Evolutionary conservation across 2,888 invertebrate species (phyloP), one percentile per base, ranked within the genome.

Genomic region (Adelphocoris suturalis): DNA sequence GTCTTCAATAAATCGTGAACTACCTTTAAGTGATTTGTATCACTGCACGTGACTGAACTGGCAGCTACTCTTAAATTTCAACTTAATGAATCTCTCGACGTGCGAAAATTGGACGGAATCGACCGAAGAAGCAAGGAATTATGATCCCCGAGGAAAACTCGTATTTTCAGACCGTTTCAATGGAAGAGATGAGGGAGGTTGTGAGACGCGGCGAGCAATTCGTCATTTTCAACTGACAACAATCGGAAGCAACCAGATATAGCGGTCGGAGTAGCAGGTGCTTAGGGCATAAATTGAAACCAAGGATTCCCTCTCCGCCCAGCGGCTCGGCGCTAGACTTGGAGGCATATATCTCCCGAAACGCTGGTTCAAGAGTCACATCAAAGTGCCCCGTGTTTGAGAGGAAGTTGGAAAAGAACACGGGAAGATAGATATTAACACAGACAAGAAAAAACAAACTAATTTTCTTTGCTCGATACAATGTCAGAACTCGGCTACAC

Each of bases 381-480:
- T 68, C 68, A 68, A 68, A 68, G 68, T 68, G 68, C 68, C 68
- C 16, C n/a, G 68, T 23, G 52, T 23, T 23, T 19, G 23, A 68
- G 19, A 68, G 23, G 23, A 61, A 61, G 61, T 61, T 37, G 52
- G 61, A 13, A 68, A 68, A 23, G 68, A 13, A 68, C 68, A 7
- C 19, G 7, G 68, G 23, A 68, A 68, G 68, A 68, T 68, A 23
- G 68, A 68, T 68, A 27, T 27, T 7, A 23, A 37, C 37, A 37
- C n/a, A 23, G 19, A 68, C 23, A 23, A 27, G 68, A 23, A 68
- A 23, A 68, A 68, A 68, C n/a, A 68, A 68, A 68, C 23, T 68
- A 68, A 68, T 68, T 68, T 68, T 23, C 68, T 68, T 68, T 68
- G 68, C 68, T 68, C 68, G 68, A 68, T 68, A 68, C 68, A 68